phyloP scores from a whole-genome alignment of 2,797 vertebrate species.

The Apogon hyalosoma region DNA sequence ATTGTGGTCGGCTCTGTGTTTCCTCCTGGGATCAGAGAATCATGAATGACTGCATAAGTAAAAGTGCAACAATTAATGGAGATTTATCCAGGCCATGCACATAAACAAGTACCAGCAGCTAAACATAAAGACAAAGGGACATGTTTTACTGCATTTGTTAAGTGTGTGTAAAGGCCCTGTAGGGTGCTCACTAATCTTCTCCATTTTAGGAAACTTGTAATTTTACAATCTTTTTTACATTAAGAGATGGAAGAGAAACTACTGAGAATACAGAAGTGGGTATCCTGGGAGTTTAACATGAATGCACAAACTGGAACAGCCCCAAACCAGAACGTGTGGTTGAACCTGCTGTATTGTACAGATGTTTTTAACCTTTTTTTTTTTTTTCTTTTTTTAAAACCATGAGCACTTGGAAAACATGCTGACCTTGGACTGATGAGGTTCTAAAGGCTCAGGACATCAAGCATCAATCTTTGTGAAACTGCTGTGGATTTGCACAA shows the following conservation, averaged over 20 bases:
- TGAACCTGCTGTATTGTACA: slow-evolving; percentile 44
- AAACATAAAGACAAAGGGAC: no score
- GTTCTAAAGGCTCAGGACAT: slow-evolving; percentile 44
- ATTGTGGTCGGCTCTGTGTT: no score
- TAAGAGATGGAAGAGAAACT: slow-evolving; percentile 17
- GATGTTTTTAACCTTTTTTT: slow-evolving; percentile 15
- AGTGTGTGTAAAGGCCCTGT: no score
- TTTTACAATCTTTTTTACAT: slow-evolving; percentile 1
- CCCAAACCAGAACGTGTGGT: slow-evolving; percentile 18
- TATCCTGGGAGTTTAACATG: slow-evolving; percentile 12
- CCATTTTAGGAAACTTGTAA: no score
- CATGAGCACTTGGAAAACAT: slow-evolving; percentile 35
- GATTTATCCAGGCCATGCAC: no score
- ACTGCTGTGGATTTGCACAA: slow-evolving; percentile 71
- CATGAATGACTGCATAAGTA: no score
- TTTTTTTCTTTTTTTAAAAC: slow-evolving; percentile 18
- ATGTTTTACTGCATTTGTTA: no score
- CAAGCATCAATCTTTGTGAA: slow-evolving; percentile 41
- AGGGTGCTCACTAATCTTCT: no score
- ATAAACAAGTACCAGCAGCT: no score
- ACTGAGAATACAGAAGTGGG: slow-evolving; percentile 34
- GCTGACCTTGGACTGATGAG: slow-evolving; percentile 22
- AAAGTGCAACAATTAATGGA: no score
- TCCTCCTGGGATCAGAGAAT: no score
- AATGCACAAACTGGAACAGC: slow-evolving; percentile 19